A percentile compares a stretch with the other conserved stretches of the same genome.
Conservation (phyloP, 30 jellyfish, hydroid and myxozoan species). For the Cassiopea xamachana region DNA sequence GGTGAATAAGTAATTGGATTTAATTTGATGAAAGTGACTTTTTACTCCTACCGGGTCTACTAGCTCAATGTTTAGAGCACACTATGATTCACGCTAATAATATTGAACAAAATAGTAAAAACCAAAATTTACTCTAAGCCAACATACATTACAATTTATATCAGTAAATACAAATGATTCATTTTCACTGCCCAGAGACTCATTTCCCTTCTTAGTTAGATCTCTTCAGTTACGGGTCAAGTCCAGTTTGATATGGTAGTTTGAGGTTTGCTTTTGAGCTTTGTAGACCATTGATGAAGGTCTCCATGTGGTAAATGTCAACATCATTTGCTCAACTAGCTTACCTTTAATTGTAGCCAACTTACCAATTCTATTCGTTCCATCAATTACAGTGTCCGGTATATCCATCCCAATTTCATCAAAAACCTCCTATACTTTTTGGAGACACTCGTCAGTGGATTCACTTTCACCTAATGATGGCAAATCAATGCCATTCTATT, state of each 20-base stretch:
- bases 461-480: constrained; percentile 29
- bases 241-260: constrained; percentile 3
- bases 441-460: constrained; percentile 38
- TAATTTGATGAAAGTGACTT: background rate
- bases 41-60: background rate
- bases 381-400: constrained; percentile 42
- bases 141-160: background rate
- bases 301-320: constrained; percentile 25
- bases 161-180: constrained; percentile 16
- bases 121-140: background rate
- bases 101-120: background rate
- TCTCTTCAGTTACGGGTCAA: constrained; percentile 10
- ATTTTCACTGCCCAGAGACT: background rate
- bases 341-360: background rate
- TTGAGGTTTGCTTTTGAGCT: constrained; percentile 6
- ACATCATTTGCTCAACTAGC: background rate
- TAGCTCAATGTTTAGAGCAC: background rate
- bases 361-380: constrained; percentile 48
- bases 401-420: constrained; percentile 39
- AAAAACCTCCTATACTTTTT: constrained; percentile 30
- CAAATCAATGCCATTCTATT: constrained; percentile 5
- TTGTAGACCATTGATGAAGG: background rate
- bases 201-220: background rate
- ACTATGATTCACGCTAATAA: background rate
- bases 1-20: background rate